Evolutionary conservation across 1,140 invertebrate genomes (phyloP).

Genomic region (Coptotermes formosanus): DNA sequence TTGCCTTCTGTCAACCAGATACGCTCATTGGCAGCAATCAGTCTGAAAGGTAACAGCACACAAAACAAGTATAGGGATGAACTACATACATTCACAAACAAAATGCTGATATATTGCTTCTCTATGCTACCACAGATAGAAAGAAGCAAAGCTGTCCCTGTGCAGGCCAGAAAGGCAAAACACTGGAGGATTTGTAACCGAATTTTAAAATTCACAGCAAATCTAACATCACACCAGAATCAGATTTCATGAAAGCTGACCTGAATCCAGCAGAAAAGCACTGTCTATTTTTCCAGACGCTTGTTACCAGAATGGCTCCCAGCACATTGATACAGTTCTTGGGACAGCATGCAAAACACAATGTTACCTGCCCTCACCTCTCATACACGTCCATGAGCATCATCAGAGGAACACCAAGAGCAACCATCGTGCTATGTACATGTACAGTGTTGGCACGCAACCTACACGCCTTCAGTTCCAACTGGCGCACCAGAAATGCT

Average conservation of each 20-base stretch:
- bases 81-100: too few relatives aligned
- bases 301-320: too few relatives aligned
- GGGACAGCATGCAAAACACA: too few relatives aligned
- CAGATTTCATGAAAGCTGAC: too few relatives aligned
- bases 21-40: slow-evolving; percentile 71
- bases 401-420: slow-evolving; percentile 68
- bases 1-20: slow-evolving; percentile 74
- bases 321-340: too few relatives aligned
- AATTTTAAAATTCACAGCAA: neutral
- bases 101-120: too few relatives aligned
- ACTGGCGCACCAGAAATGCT: slow-evolving; percentile 71
- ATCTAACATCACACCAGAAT: too few relatives aligned
- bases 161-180: too few relatives aligned
- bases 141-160: neutral
- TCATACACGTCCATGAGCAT: slow-evolving; percentile 71
- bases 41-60: slow-evolving; percentile 47
- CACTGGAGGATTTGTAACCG: too few relatives aligned
- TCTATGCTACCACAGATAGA: neutral
- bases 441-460: slow-evolving; percentile 63
- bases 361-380: slow-evolving; percentile 50
- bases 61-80: too few relatives aligned
- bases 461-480: slow-evolving; percentile 72
- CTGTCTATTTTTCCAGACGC: too few relatives aligned
- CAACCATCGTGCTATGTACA: slow-evolving; percentile 66
- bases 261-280: too few relatives aligned